A percentile compares a stretch with the other conserved stretches of the same genome.
Conservation (phyloP, 2,797 vertebrate genomes). For the Anguilla obscura region DNA sequence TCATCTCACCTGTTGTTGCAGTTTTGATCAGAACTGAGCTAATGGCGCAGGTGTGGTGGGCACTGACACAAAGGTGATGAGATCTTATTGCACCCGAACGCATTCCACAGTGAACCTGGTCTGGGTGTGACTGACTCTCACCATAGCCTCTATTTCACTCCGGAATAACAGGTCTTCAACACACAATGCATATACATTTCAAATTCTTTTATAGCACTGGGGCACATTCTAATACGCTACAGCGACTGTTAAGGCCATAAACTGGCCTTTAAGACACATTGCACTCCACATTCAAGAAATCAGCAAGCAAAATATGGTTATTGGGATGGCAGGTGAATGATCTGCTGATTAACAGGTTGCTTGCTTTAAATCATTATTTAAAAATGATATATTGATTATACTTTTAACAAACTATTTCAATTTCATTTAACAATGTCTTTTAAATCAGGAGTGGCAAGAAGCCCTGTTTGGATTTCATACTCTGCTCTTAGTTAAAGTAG, state of each 20-base stretch:
- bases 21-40: background rate
- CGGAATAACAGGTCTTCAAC: background rate
- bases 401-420: background rate
- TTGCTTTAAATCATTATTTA: background rate
- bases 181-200: background rate
- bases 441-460: too few species aligned
- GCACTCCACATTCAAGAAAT: background rate
- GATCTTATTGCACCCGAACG: slow-evolving; percentile 4
- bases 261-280: background rate
- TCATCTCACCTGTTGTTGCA: background rate
- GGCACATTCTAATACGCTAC: background rate
- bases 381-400: background rate
- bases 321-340: background rate
- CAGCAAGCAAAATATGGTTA: background rate
- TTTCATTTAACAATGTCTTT: background rate
- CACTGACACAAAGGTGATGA: background rate
- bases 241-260: background rate
- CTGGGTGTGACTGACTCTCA: background rate
- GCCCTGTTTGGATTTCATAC: too few species aligned
- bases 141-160: background rate
- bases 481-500: too few species aligned
- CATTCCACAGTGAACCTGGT: background rate
- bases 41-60: background rate
- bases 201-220: background rate
- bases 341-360: background rate